A percentile compares a stretch with the other conserved stretches of the same genome.
phyloP scores from a whole-genome alignment of 35 echinoderm and acorn worm genomes.

The Lytechinus pictus region DNA sequence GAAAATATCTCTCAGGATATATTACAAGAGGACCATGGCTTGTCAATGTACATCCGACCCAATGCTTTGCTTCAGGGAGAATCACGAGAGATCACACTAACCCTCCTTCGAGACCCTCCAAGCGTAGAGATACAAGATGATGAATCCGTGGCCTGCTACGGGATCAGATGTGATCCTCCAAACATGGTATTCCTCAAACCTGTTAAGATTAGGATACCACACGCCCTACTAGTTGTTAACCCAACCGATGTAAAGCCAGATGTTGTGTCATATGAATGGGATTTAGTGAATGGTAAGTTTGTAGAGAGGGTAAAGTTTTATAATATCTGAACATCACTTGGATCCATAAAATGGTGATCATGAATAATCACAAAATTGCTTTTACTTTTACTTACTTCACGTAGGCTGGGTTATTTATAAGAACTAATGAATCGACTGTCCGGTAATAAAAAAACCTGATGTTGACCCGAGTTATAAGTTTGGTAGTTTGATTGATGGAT shows the following conservation, averaged over 20 bases:
- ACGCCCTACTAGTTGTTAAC: background rate
- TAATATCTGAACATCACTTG: too few species aligned
- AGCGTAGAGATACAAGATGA: too few species aligned
- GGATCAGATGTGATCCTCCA: background rate
- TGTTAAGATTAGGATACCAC: background rate
- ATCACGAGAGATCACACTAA: too few species aligned
- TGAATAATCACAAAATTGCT: too few species aligned
- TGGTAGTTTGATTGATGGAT: too few species aligned
- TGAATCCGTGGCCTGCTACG: background rate
- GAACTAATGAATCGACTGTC: too few species aligned
- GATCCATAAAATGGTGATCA: background rate
- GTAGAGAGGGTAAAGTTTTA: background rate
- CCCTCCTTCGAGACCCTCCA: too few species aligned
- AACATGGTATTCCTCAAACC: background rate
- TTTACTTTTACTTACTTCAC: too few species aligned
- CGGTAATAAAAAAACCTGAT: too few species aligned
- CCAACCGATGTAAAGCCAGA: background rate
- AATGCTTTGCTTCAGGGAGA: background rate
- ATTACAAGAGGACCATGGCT: background rate
- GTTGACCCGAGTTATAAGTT: too few species aligned
- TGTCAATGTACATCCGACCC: background rate
- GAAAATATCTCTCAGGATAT: background rate
- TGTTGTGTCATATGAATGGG: background rate
- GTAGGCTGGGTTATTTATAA: too few species aligned
- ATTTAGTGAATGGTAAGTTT: background rate